phyloP scores from a whole-genome alignment of 2,797 vertebrate species.

The Distichodus sexfasciatus region DNA sequence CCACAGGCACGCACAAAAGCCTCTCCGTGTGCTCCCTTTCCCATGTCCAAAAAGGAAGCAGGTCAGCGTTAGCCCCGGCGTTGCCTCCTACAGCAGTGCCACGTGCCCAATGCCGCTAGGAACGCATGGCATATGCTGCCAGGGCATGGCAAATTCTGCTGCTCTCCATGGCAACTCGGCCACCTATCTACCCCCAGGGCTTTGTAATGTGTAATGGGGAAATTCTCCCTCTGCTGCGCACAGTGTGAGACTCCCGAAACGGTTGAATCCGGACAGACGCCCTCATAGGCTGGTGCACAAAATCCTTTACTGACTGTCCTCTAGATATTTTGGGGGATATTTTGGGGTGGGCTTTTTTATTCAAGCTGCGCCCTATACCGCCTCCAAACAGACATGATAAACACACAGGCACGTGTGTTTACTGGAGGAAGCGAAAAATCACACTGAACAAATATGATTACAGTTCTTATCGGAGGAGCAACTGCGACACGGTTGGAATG shows the following conservation, averaged over 20 bases:
- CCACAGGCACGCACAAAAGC: not conserved
- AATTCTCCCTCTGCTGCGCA: constrained; percentile 37
- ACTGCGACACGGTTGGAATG: constrained; percentile 20
- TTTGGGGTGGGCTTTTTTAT: too few species aligned
- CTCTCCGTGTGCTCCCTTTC: too few species aligned
- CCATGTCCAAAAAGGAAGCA: not conserved
- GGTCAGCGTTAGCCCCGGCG: constrained; percentile 26
- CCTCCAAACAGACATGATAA: constrained; percentile 38
- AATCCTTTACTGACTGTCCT: constrained; percentile 24
- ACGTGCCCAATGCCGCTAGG: constrained; percentile 23
- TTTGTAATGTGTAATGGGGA: constrained; percentile 51
- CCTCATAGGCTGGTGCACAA: constrained; percentile 35
- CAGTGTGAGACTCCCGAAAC: constrained; percentile 24
- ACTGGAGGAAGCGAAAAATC: constrained; percentile 46
- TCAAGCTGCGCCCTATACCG: constrained; percentile 31
- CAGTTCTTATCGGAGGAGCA: constrained; percentile 36
- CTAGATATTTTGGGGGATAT: constrained; percentile 37
- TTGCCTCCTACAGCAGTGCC: constrained; percentile 34
- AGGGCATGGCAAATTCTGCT: constrained; percentile 22
- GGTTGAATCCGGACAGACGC: constrained; percentile 28
- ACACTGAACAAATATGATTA: constrained; percentile 50
- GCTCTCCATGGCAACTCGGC: constrained; percentile 55
- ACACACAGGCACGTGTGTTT: constrained; percentile 39
- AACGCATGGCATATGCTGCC: constrained; percentile 48
- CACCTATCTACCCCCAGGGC: constrained; percentile 47